These are phyloP conservation scores for Andrena dorsata DNA, from an alignment of 2,888 invertebrate species.

Conservation along the genomic window DNA sequence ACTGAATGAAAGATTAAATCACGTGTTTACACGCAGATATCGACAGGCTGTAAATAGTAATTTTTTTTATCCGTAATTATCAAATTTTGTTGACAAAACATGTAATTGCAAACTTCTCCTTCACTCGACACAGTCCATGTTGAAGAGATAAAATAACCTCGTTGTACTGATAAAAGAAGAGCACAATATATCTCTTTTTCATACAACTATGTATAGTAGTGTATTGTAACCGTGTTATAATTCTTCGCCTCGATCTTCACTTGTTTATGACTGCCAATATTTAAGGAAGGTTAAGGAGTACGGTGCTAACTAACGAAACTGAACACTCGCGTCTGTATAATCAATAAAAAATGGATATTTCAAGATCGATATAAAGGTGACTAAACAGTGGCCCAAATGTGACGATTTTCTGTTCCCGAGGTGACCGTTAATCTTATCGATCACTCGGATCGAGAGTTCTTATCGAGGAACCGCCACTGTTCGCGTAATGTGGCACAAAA, in stretches of 20 bases:
- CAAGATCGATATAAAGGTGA: conserved; percentile 13
- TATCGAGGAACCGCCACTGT: conserved; percentile 66
- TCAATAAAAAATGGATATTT: conserved; percentile 2
- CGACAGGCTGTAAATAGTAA: neutral
- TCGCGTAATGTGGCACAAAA: conserved; percentile 66
- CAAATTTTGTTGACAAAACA: conserved; percentile 16
- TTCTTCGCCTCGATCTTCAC: no score
- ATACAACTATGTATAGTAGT: neutral
- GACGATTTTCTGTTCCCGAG: conserved; percentile 24
- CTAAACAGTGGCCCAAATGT: conserved; percentile 33
- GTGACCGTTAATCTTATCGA: conserved; percentile 70
- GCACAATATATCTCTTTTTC: conserved; percentile 6
- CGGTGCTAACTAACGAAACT: neutral
- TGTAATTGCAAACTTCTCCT: conserved; percentile 8
- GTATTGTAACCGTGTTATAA: no score
- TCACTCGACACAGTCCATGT: conserved; percentile 18
- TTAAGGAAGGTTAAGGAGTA: neutral
- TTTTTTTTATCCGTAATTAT: neutral
- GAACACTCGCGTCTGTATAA: neutral
- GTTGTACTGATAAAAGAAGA: neutral
- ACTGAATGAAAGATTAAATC: conserved; percentile 38
- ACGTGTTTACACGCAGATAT: conserved; percentile 3
- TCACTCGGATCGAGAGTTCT: conserved; percentile 55
- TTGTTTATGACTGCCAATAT: no score
- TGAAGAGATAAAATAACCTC: conserved; percentile 1